Evolutionary conservation across 1,140 invertebrate genomes (phyloP).

Genomic region (Cotesia vestalis): DNA sequence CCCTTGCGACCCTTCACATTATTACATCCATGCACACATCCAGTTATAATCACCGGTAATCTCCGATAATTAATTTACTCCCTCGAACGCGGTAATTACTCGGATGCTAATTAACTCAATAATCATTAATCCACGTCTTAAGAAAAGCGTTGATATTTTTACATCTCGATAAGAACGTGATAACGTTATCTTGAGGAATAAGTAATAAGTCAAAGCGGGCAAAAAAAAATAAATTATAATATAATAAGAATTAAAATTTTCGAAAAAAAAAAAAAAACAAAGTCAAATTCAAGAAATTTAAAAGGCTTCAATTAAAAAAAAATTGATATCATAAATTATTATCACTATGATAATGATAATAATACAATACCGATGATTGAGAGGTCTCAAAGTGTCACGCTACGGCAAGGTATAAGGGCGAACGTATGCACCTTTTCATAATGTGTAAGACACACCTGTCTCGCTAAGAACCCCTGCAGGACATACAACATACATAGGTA

Average conservation of each 20-base stretch:
- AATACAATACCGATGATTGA: constrained; percentile 8
- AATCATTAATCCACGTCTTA: not conserved
- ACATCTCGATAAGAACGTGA: not conserved
- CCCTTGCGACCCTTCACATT: constrained; percentile 24
- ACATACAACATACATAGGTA: no score
- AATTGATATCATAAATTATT: not conserved
- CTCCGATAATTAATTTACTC: not conserved
- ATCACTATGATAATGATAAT: not conserved
- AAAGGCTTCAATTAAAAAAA: not conserved
- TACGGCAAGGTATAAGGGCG: not conserved
- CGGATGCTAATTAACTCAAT: not conserved
- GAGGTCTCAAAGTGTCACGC: constrained; percentile 16
- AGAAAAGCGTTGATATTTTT: not conserved
- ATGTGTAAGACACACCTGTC: constrained; percentile 17
- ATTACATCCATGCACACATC: not conserved
- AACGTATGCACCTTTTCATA: constrained; percentile 8
- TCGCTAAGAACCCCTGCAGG: not conserved
- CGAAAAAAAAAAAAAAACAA: no score
- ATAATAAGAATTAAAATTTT: no score
- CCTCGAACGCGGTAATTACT: not conserved
- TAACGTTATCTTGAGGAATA: not conserved
- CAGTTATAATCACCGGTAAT: not conserved
- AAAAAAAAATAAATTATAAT: no score
- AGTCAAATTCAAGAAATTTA: no score
- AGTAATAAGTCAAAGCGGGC: not conserved